These are phyloP conservation scores for Drosophila paramelanica DNA, from an alignment of 2,888 invertebrate genomes.

Conservation along the genomic window DNA sequence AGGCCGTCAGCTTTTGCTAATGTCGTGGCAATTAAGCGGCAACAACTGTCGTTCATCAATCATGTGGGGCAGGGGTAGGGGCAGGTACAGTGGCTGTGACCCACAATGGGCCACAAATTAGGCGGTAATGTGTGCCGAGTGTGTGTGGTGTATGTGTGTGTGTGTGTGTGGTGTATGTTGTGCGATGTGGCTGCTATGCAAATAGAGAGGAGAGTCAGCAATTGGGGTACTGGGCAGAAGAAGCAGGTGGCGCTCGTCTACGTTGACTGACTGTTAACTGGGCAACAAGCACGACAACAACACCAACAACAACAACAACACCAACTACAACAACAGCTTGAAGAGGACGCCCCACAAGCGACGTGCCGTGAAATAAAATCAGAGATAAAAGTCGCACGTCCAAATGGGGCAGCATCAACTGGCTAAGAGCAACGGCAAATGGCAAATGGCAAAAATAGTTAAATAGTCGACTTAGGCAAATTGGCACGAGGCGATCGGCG, in stretches of 20 bases:
- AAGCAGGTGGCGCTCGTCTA: conserved; percentile 55
- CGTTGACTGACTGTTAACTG: conserved; percentile 58
- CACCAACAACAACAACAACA: conserved; percentile 1
- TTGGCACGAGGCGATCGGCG: conserved; percentile 62
- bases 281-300: conserved; percentile 30
- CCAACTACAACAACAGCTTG: conserved; percentile 2
- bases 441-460: conserved; percentile 70
- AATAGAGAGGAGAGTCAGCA: conserved; percentile 18
- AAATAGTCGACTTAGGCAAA: conserved; percentile 78
- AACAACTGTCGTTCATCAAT: conserved; percentile 53
- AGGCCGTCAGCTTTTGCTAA: conserved; percentile 37
- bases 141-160: conserved; percentile 10
- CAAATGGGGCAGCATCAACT: conserved; percentile 71
- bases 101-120: conserved; percentile 65
- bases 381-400: conserved; percentile 52
- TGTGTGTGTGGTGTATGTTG: background rate
- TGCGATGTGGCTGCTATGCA: conserved; percentile 22
- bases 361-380: conserved; percentile 65
- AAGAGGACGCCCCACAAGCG: conserved; percentile 24
- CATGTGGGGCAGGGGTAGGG: conserved; percentile 13
- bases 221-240: conserved; percentile 19
- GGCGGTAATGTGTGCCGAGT: conserved; percentile 23
- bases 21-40: conserved; percentile 55
- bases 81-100: conserved; percentile 26
- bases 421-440: conserved; percentile 44